Percentiles rank a stretch among this genome's conserved stretches.
Evolutionary conservation across 2,113 vertebrate genomes (phyloP).

Genomic region (Erythrolamprus reginae): DNA sequence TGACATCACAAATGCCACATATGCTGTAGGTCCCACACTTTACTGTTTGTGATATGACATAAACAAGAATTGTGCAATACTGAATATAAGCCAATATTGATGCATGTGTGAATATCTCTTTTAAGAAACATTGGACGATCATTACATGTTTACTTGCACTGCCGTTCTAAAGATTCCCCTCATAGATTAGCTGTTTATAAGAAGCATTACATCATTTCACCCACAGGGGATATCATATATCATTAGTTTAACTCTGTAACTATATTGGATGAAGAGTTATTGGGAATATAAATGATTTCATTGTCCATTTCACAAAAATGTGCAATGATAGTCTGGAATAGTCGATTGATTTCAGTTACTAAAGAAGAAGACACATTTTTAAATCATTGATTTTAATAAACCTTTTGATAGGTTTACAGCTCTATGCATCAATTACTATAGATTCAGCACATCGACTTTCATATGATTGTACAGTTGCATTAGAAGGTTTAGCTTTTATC

Average conservation of each 20-base stretch:
- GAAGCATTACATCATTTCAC: background rate
- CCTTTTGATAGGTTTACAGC: slow-evolving; percentile 8
- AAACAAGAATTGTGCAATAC: background rate
- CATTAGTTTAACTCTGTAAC: background rate
- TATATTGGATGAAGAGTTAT: background rate
- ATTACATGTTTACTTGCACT: background rate
- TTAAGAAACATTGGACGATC: background rate
- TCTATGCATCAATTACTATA: background rate
- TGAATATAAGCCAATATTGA: background rate
- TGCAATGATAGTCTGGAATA: background rate
- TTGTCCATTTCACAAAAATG: background rate
- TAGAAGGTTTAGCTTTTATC: background rate
- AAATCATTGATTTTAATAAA: slow-evolving; percentile 27
- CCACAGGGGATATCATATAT: background rate
- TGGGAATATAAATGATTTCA: background rate
- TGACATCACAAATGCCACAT: background rate
- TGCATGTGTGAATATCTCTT: background rate
- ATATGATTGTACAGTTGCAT: background rate
- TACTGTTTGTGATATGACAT: background rate
- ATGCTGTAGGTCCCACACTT: background rate
- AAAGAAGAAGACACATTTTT: slow-evolving; percentile 3
- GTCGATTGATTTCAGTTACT: slow-evolving; percentile 19
- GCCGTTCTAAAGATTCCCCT: background rate
- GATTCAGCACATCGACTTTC: background rate
- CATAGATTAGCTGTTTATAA: background rate